Percentiles rank a stretch among this genome's conserved stretches.
Conservation (phyloP, 2,113 vertebrate species). For the Tympanuchus pallidicinctus region DNA sequence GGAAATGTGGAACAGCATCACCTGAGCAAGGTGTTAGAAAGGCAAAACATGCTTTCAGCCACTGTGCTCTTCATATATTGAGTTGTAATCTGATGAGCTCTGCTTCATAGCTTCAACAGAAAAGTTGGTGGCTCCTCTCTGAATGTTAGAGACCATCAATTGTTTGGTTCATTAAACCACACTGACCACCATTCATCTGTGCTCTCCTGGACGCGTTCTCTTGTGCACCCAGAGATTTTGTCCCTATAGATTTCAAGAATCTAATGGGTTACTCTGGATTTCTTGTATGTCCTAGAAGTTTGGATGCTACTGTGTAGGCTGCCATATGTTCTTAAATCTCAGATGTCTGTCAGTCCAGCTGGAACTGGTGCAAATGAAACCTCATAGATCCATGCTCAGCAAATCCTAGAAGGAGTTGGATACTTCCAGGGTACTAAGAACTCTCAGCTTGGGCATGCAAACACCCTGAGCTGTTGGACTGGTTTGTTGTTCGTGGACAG, state of each 20-base stretch:
- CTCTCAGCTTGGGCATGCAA: not conserved
- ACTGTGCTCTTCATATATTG: not conserved
- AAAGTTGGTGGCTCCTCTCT: not conserved
- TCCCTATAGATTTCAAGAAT: not conserved
- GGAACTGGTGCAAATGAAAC: constrained; percentile 11
- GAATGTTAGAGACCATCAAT: not conserved
- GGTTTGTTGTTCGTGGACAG: not conserved
- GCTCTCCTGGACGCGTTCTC: not conserved
- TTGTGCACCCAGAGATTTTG: not conserved
- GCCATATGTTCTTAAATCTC: constrained; percentile 47
- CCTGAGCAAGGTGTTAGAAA: not conserved
- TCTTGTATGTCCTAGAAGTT: constrained; percentile 24
- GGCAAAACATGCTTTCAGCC: not conserved
- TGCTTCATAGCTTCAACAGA: not conserved
- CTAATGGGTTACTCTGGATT: constrained; percentile 38
- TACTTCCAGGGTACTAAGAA: not conserved
- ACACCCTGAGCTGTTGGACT: not conserved
- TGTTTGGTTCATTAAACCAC: not conserved
- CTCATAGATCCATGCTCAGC: rapidly evolving
- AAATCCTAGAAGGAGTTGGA: not conserved
- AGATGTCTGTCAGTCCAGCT: constrained; percentile 58
- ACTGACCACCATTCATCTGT: not conserved
- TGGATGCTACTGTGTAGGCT: not conserved
- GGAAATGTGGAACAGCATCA: not conserved
- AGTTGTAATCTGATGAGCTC: not conserved